These are phyloP conservation scores for Tychaedon coryphoeus DNA, from an alignment of 2,113 vertebrate genomes.

Conservation along the genomic window DNA sequence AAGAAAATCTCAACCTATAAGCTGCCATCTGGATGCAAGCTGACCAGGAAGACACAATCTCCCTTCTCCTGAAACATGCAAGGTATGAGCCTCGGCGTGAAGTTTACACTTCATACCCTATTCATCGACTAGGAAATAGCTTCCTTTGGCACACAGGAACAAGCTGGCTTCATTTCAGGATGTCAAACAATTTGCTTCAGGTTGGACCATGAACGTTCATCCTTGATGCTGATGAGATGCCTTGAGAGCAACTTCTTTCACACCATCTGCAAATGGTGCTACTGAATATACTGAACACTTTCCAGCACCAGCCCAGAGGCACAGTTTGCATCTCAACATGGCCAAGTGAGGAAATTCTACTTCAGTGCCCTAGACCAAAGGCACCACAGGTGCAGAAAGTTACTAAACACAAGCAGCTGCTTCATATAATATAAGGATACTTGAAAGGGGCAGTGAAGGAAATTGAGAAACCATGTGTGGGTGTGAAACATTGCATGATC, in stretches of 20 bases:
- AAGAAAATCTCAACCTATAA: not conserved
- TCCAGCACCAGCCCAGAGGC: not conserved
- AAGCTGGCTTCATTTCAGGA: not conserved
- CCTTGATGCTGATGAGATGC: not conserved
- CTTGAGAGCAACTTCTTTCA: not conserved
- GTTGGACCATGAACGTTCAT: not conserved
- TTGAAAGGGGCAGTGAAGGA: not conserved
- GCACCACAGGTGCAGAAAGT: constrained; percentile 7
- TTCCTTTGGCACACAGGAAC: not conserved
- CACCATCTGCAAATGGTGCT: constrained; percentile 12
- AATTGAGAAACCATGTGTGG: not conserved
- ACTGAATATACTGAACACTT: not conserved
- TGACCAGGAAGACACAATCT: not conserved
- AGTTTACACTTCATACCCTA: constrained; percentile 3
- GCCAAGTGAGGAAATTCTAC: not conserved
- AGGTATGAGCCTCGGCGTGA: not conserved
- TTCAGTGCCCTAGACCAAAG: not conserved
- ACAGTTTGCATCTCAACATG: not conserved
- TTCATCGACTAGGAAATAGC: not conserved
- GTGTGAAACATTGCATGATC: not conserved
- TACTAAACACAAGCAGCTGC: not conserved
- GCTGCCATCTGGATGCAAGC: not conserved
- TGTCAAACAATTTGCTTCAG: not conserved
- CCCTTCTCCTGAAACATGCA: not conserved
- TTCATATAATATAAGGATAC: not conserved